Evolutionary conservation across 2,888 invertebrate species (phyloP).

Genomic region (Augochlorella aurata): DNA sequence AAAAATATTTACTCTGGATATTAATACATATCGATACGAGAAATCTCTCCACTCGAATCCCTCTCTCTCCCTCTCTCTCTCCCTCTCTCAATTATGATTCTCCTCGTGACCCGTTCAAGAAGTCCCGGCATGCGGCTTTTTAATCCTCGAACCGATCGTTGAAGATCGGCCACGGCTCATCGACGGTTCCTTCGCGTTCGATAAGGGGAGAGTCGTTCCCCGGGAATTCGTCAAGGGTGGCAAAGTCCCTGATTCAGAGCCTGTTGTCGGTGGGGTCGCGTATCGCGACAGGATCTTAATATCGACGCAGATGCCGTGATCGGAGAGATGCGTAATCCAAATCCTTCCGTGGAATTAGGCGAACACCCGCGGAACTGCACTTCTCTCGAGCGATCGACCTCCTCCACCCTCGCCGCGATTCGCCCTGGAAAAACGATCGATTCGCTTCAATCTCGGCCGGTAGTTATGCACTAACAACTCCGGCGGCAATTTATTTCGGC

Average conservation of each 20-base stretch:
- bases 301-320: constrained; percentile 25
- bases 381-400: background rate
- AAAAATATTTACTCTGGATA: too few species aligned
- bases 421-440: background rate
- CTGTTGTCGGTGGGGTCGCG: constrained; percentile 27
- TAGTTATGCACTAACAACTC: constrained; percentile 3
- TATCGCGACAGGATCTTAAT: constrained; percentile 50
- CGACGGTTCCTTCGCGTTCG: constrained; percentile 34
- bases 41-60: too few species aligned
- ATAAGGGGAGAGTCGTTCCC: constrained; percentile 28
- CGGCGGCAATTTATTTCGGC: background rate
- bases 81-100: too few species aligned
- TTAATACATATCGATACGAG: too few species aligned
- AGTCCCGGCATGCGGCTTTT: too few species aligned
- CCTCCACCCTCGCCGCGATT: background rate
- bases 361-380: background rate
- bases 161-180: background rate
- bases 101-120: background rate
- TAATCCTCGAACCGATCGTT: background rate
- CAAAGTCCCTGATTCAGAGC: constrained; percentile 37
- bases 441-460: background rate
- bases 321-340: background rate
- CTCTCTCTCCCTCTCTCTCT: too few species aligned
- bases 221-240: constrained; percentile 24
- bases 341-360: background rate